Evolutionary conservation across 1,140 invertebrate species (phyloP), one percentile per base, ranked within the genome.

Genomic region (Copidosoma floridanum): DNA sequence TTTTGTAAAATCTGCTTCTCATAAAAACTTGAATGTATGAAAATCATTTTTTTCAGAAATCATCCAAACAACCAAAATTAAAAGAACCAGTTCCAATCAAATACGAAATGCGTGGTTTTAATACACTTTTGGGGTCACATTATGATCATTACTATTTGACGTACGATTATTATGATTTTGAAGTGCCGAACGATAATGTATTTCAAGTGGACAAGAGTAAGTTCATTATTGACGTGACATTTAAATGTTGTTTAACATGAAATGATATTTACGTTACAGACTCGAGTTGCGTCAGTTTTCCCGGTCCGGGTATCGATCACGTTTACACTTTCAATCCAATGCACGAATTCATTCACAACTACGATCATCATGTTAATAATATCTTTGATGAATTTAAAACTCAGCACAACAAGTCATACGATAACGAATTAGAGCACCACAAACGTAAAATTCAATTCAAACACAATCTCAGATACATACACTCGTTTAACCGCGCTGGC

Each of bases 81-180:
- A 80, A 81, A 41, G 79, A 80, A 70, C 76, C 83, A 24, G 81
- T 86, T 63, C 90, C 91, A 12, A 80, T 91, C 21, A 86, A 88
- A 50, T 97, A 96, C 78, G 91, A 95, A 78, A 97, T 97, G 94
- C 87, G 85, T 69, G 95, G 95, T 14, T 98, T 88, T 75, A 96
- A 98, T 73, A 87, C 88, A 0, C 81, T 98, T 1, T 81, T 98
- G 1, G 94, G 94, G 1, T 97, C 94, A 7, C 95, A 98, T 79
- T 98, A 93, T 71, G 95, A 98, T 80, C 94, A 96, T 79, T 98
- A 98, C 73, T 92, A 93, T 75, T 71, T 98, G 23, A 84, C 89
- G 24, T 98, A 98, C 71, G 83, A 85, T 52, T 85, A 85, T 68
- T 96, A 88, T 68, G 82, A 84, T 16, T 81, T 84, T 23, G 86